These are phyloP conservation scores for Salarias fasciatus DNA, from an alignment of 2,797 vertebrate species.

Conservation along the genomic window DNA sequence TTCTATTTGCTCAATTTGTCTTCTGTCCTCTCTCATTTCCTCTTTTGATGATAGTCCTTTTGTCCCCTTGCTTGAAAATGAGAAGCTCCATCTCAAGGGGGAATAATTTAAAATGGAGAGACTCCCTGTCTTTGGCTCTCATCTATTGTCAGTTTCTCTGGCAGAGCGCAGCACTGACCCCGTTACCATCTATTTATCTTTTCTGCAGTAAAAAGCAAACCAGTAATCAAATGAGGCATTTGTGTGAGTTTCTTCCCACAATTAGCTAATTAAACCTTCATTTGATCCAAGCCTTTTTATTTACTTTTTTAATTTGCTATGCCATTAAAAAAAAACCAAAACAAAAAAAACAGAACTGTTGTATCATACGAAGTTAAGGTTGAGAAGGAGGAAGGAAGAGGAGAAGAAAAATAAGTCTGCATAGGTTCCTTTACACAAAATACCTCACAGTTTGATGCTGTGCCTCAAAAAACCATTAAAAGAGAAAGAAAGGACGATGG, in stretches of 20 bases:
- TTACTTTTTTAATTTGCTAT: no score
- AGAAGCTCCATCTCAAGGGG: no score
- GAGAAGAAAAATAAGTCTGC: no score
- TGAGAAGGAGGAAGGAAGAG: no score
- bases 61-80: not conserved
- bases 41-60: slow-evolving; percentile 13
- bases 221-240: slow-evolving; percentile 22
- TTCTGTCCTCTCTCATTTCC: slow-evolving; percentile 13
- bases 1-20: slow-evolving; percentile 18
- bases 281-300: no score
- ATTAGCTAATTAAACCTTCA: no score
- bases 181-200: slow-evolving; percentile 14
- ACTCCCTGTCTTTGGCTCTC: slow-evolving; percentile 3
- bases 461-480: not conserved
- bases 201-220: slow-evolving; percentile 19
- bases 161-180: slow-evolving; percentile 24
- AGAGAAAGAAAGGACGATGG: not conserved
- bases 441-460: not conserved
- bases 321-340: no score
- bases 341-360: no score
- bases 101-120: not conserved
- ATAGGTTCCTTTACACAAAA: no score
- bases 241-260: slow-evolving; percentile 23
- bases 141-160: slow-evolving; percentile 8
- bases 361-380: no score